Conservation (phyloP, 2,888 invertebrate genomes). For the Baccha elongata region DNA sequence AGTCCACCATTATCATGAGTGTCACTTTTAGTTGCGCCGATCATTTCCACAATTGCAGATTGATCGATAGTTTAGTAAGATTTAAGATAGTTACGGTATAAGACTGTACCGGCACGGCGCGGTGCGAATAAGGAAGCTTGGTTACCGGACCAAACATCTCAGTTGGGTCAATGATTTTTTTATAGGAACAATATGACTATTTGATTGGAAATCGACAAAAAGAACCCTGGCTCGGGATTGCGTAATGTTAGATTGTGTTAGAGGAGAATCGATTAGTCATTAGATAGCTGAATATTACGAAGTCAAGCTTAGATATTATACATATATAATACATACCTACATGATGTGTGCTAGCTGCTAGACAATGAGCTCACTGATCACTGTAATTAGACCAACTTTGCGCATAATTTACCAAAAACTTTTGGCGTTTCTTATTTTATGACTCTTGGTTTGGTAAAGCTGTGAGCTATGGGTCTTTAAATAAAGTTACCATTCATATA, state of each 20-base stretch:
- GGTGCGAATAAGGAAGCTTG: neutral
- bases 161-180: slow-evolving; percentile 63
- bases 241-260: slow-evolving; percentile 44
- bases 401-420: too few species aligned
- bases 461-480: too few species aligned
- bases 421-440: too few species aligned
- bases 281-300: slow-evolving; percentile 15
- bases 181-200: slow-evolving; percentile 39
- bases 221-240: slow-evolving; percentile 34
- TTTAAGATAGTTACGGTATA: too few species aligned
- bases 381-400: slow-evolving; percentile 55
- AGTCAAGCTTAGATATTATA: neutral
- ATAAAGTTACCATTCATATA: too few species aligned
- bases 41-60: slow-evolving; percentile 10
- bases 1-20: slow-evolving; percentile 44
- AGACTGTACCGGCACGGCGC: too few species aligned
- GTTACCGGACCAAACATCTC: neutral
- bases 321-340: neutral
- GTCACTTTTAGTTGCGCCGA: slow-evolving; percentile 44
- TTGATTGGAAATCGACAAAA: slow-evolving; percentile 17
- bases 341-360: neutral
- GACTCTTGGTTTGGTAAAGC: too few species aligned
- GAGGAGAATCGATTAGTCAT: slow-evolving; percentile 12
- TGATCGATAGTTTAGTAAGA: slow-evolving; percentile 23
- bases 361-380: slow-evolving; percentile 15